Percentiles rank a stretch among this genome's conserved stretches.
Conservation (phyloP, 2,113 vertebrate species). For the Himantopus leucocephalus region DNA sequence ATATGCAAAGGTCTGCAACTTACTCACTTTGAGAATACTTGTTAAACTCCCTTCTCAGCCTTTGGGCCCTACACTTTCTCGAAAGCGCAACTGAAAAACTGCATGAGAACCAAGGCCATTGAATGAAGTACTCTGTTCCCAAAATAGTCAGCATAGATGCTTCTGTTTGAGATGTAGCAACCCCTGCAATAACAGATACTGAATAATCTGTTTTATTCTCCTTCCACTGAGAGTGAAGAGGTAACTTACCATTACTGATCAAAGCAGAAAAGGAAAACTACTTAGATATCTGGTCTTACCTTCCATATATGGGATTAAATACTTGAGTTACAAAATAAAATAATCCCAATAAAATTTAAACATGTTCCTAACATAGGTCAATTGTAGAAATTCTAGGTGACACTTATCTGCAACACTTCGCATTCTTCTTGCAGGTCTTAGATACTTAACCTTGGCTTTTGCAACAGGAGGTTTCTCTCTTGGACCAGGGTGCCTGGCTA, state of each 20-base stretch:
- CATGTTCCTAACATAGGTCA: background rate
- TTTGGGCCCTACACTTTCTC: background rate
- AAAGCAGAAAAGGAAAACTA: background rate
- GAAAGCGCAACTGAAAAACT: background rate
- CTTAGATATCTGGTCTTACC: background rate
- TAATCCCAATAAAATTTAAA: background rate
- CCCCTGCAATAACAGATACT: background rate
- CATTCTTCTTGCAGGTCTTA: background rate
- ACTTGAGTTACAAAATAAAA: background rate
- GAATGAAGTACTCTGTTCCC: background rate
- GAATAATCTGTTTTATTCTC: background rate
- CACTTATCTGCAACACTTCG: background rate
- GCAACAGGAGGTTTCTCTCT: background rate
- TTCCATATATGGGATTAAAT: background rate
- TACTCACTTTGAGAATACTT: background rate
- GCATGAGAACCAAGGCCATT: background rate
- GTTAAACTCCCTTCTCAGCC: background rate
- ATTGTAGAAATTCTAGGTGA: background rate
- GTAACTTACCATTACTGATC: background rate
- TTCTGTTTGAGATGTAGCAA: background rate
- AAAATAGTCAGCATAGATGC: background rate
- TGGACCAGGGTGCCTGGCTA: background rate
- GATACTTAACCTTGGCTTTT: background rate
- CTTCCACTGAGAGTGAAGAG: background rate
- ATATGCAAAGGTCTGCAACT: background rate